Evolutionary conservation across 2,888 invertebrate genomes (phyloP), one percentile per base, ranked within the genome.

Genomic region (Drosophila lacicola): DNA sequence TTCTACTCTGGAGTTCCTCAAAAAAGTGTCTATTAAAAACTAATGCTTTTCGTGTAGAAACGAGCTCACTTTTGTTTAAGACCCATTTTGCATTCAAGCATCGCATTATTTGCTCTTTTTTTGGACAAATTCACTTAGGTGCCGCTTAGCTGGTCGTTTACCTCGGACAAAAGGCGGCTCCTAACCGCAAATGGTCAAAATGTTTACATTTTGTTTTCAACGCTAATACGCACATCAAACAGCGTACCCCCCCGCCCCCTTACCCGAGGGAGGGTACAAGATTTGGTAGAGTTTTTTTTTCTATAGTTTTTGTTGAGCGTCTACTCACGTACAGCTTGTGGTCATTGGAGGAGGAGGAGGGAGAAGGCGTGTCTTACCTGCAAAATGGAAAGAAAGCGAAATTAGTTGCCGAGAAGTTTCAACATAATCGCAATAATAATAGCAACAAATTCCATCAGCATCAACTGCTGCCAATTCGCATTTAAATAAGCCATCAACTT

Each of bases 131-230:
- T 75, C 71, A 75, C 53, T 67, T 63, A 64, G 47, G 55, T 46
- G 49, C 51, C 42, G 64, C 45, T 45, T 49, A 33, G 39, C 56
- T 70, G 65, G 70, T 64, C 74, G 19, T 68, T 73, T 73, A 73
- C 55, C 57, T 55, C 29, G 14, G 17, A 60, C 51, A 70, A 75
- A 46, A 70, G 55, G 53, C 55, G 39, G 61, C 11, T 17, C 44
- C 34, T 14, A 54, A 70, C 72, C 73, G 69, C 71, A 72, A 69
- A 56, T 44, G 82, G 77, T 82, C 84, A 81, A 83, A 86, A 86
- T 86, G 81, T 83, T 83, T 82, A 82, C 74, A 71, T 74, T 76
- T 70, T 83, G 80, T 78, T 75, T 73, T 66, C 70, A 79, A 66
- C 86, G 72, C 78, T 76, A 82, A 82, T 80, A 74, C 74, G 82